A percentile compares a stretch with the other conserved stretches of the same genome.
These are phyloP conservation scores for Hydrotaea cyrtoneurina DNA, from an alignment of 2,888 invertebrate genomes.

Conservation along the genomic window DNA sequence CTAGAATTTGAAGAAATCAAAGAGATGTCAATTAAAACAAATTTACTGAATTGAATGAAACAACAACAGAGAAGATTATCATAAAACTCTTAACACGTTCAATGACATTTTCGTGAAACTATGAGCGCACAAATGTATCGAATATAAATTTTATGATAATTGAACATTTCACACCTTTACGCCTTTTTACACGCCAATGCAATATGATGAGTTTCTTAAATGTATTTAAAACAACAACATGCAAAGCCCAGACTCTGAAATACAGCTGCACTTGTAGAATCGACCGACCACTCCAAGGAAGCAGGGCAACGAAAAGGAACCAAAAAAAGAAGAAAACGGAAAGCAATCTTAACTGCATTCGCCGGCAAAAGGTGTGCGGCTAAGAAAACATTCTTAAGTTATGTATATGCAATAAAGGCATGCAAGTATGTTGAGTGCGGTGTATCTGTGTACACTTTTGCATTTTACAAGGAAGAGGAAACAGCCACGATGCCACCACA, in stretches of 20 bases:
- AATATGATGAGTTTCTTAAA: constrained; percentile 58
- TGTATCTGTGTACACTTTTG: constrained; percentile 15
- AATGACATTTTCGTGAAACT: constrained; percentile 52
- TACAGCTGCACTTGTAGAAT: constrained; percentile 15
- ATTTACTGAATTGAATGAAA: not conserved
- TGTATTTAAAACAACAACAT: not conserved
- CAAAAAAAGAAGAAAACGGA: not conserved
- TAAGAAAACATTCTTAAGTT: constrained; percentile 29
- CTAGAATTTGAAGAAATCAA: not conserved
- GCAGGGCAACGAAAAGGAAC: not conserved
- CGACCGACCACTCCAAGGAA: not conserved
- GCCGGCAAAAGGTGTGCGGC: constrained; percentile 15
- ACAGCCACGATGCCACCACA: constrained; percentile 20
- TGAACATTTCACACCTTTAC: constrained; percentile 77
- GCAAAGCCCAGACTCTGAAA: not conserved
- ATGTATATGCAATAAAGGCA: constrained; percentile 20
- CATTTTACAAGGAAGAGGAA: constrained; percentile 47
- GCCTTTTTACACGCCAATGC: constrained; percentile 40
- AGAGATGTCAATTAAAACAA: too few relatives aligned
- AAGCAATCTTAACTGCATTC: not conserved
- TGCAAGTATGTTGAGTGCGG: not conserved
- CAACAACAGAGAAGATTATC: not conserved
- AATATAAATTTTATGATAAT: constrained; percentile 78
- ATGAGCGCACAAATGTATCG: constrained; percentile 64
- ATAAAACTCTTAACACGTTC: constrained; percentile 55